Conservation (phyloP, 2,113 vertebrate genomes). For the Barbus barbus region DNA sequence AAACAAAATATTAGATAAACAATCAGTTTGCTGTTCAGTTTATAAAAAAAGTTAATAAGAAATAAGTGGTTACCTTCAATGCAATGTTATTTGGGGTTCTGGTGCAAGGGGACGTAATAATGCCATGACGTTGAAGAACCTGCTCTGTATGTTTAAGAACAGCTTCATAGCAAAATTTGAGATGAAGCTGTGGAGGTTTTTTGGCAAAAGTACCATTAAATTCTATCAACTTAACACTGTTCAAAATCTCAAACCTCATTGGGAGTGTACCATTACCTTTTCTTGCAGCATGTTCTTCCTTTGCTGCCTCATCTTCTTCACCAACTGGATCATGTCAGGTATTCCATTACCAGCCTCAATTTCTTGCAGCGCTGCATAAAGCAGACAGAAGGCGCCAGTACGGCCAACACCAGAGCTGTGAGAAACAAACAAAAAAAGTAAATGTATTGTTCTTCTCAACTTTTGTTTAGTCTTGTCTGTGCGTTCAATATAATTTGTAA, state of each 20-base stretch:
- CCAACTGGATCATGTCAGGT: conserved; percentile 81
- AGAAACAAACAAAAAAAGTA: not conserved
- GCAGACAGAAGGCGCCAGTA: conserved; percentile 88
- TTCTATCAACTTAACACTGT: not conserved
- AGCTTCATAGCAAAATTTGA: conserved; percentile 90
- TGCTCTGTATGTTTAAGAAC: conserved; percentile 87
- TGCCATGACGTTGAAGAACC: conserved; percentile 88
- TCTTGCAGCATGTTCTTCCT: conserved; percentile 98
- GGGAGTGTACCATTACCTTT: conserved; percentile 70
- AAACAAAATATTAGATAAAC: conserved; percentile 10
- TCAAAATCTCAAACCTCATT: not conserved
- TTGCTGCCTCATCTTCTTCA: conserved; percentile 90
- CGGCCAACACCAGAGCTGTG: conserved; percentile 91
- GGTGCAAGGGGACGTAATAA: conserved; percentile 67
- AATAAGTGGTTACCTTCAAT: conserved; percentile 77
- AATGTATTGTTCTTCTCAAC: not conserved
- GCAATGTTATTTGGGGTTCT: conserved; percentile 59
- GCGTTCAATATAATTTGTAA: not conserved
- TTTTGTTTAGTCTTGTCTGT: not conserved
- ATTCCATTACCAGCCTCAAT: conserved; percentile 85
- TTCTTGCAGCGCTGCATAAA: conserved; percentile 88
- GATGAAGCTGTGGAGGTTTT: conserved; percentile 79
- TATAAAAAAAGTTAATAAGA: not conserved
- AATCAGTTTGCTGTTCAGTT: no score
- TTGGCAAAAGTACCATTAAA: not conserved